Evolutionary conservation across 1,140 invertebrate species (phyloP).

Genomic region (Tachypleus tridentatus): DNA sequence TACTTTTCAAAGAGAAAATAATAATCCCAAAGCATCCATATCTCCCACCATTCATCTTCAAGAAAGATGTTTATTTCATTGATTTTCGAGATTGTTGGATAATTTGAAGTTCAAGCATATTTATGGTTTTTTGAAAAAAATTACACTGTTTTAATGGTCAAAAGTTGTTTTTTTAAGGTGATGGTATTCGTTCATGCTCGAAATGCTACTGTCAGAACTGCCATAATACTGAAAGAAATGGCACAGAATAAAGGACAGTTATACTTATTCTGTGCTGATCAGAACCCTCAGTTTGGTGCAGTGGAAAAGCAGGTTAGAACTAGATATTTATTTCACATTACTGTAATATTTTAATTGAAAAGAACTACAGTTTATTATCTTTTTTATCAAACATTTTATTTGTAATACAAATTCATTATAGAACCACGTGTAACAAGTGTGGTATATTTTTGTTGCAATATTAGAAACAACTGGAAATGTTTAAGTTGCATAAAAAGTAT

Average conservation of each 20-base stretch:
- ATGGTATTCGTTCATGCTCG: conserved; percentile 99
- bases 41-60: no score
- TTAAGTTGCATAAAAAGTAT: no score
- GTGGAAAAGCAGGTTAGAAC: conserved; percentile 21
- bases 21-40: no score
- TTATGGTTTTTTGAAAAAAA: background rate
- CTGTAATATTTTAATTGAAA: conserved; percentile 6
- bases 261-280: conserved; percentile 35
- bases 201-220: conserved; percentile 84
- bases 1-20: no score
- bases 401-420: no score
- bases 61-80: no score
- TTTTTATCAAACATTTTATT: no score
- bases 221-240: conserved; percentile 58
- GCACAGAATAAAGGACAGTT: conserved; percentile 58
- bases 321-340: conserved; percentile 7
- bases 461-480: no score
- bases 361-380: background rate
- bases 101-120: no score
- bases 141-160: conserved; percentile 11
- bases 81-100: no score
- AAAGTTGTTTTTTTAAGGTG: conserved; percentile 42
- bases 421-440: no score
- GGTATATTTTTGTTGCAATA: no score
- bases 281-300: conserved; percentile 28